A percentile compares a stretch with the other conserved stretches of the same genome.
These are phyloP conservation scores for Hippocampus barbouri DNA, from an alignment of 2,113 vertebrate genomes.

Conservation along the genomic window DNA sequence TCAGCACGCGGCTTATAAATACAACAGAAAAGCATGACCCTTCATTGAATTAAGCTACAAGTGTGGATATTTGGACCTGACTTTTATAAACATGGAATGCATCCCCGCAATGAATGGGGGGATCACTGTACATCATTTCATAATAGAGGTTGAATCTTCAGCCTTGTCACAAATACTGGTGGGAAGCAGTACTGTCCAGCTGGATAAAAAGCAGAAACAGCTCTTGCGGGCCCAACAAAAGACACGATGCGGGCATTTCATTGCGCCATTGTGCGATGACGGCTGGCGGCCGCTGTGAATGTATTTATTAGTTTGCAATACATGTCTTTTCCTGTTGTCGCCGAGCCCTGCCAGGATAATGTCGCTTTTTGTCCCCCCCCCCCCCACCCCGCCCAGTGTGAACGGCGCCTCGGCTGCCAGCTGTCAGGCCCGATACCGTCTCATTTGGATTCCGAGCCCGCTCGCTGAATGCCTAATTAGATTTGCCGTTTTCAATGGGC, in stretches of 20 bases:
- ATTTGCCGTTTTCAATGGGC: constrained; percentile 88
- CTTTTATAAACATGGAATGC: not conserved
- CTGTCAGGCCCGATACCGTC: constrained; percentile 78
- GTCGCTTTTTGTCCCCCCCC: constrained; percentile 76
- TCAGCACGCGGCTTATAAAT: not conserved
- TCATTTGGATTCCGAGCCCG: constrained; percentile 74
- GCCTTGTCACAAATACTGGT: not conserved
- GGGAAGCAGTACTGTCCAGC: constrained; percentile 20
- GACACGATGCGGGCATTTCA: constrained; percentile 73
- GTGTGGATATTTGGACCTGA: not conserved
- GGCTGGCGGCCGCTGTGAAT: constrained; percentile 72
- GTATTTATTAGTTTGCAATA: constrained; percentile 78
- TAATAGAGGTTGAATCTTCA: not conserved
- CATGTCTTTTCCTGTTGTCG: constrained; percentile 73
- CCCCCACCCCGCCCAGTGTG: constrained; percentile 71
- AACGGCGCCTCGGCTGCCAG: constrained; percentile 77
- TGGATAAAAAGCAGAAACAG: constrained; percentile 66
- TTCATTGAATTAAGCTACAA: not conserved
- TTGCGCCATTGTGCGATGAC: constrained; percentile 75
- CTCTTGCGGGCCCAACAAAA: constrained; percentile 73
- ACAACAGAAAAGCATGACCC: not conserved
- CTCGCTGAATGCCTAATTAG: constrained; percentile 90
- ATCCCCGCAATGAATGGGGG: not conserved
- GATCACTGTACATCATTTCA: not conserved
- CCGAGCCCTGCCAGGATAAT: constrained; percentile 69